Percentiles rank a stretch among this genome's conserved stretches.
Conservation (phyloP, 2,888 invertebrate genomes). For the Diarsia brunnea region DNA sequence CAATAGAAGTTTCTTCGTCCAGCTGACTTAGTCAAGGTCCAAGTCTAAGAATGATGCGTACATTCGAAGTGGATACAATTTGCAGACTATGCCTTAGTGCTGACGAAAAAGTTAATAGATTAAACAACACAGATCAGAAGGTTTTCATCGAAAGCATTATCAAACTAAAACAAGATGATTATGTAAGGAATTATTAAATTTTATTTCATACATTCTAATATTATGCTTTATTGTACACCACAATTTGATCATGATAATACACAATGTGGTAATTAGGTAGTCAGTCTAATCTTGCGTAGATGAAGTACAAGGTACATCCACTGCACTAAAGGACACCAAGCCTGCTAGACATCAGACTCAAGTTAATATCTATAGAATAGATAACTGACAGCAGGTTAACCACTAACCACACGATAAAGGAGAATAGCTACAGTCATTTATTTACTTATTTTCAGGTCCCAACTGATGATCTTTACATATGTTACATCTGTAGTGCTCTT, state of each 20-base stretch:
- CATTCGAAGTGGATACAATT: conserved; percentile 22
- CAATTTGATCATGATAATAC: too few relatives aligned
- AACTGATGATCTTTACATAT: conserved; percentile 27
- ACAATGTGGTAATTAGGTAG: not conserved
- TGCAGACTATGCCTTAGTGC: conserved; percentile 37
- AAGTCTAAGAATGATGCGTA: conserved; percentile 26
- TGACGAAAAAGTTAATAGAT: conserved; percentile 27
- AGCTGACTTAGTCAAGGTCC: too few relatives aligned
- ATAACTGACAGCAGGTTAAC: too few relatives aligned
- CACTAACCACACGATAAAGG: too few relatives aligned
- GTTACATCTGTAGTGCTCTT: conserved; percentile 34
- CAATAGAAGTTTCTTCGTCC: too few relatives aligned
- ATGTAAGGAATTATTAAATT: conserved; percentile 25
- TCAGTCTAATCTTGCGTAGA: not conserved
- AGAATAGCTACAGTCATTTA: not conserved
- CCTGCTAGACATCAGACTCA: not conserved
- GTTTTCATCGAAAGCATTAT: conserved; percentile 31
- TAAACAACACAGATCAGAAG: conserved; percentile 18
- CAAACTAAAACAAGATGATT: conserved; percentile 18
- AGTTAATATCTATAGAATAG: not conserved
- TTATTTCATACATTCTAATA: not conserved
- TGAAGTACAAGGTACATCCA: not conserved
- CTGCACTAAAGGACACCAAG: not conserved
- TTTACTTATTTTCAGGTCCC: conserved; percentile 33
- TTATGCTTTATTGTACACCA: not conserved